These are phyloP conservation scores for Calephelis nemesis DNA, from an alignment of 1,140 invertebrate genomes.

Conservation along the genomic window DNA sequence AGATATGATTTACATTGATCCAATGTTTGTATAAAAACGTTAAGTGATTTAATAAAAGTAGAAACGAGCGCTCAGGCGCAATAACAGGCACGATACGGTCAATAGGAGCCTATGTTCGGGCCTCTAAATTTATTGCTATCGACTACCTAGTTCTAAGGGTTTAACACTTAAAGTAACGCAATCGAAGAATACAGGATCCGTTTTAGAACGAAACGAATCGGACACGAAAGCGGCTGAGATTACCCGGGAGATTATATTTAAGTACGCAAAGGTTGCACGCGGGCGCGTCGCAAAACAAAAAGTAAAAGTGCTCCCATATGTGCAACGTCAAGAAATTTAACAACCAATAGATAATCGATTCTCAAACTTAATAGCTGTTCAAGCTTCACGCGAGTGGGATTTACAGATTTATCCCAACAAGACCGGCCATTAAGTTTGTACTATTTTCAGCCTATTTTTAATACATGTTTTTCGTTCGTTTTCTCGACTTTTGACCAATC, in stretches of 20 bases:
- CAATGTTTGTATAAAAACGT: conserved; percentile 27
- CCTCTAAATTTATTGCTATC: conserved; percentile 61
- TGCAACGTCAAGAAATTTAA: not conserved
- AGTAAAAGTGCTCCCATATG: conserved; percentile 23
- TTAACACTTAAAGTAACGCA: conserved; percentile 52
- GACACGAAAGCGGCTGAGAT: conserved; percentile 24
- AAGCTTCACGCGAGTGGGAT: not conserved
- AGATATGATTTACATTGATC: conserved; percentile 16
- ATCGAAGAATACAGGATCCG: conserved; percentile 15
- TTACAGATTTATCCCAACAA: too few relatives aligned
- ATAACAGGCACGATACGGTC: conserved; percentile 55
- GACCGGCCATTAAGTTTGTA: too few relatives aligned
- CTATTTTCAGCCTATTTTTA: too few relatives aligned
- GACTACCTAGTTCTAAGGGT: conserved; percentile 58
- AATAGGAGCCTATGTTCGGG: conserved; percentile 46
- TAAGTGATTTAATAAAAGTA: conserved; percentile 33
- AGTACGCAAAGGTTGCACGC: conserved; percentile 25
- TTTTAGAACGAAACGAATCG: conserved; percentile 15
- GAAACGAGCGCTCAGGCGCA: conserved; percentile 34
- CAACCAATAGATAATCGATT: not conserved
- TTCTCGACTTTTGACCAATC: not conserved
- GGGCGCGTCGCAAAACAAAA: conserved; percentile 34
- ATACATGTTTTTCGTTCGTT: too few relatives aligned
- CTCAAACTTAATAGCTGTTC: not conserved
- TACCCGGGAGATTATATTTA: conserved; percentile 22